These are phyloP conservation scores for Nicator chloris DNA, from an alignment of 2,113 vertebrate species.

Conservation along the genomic window DNA sequence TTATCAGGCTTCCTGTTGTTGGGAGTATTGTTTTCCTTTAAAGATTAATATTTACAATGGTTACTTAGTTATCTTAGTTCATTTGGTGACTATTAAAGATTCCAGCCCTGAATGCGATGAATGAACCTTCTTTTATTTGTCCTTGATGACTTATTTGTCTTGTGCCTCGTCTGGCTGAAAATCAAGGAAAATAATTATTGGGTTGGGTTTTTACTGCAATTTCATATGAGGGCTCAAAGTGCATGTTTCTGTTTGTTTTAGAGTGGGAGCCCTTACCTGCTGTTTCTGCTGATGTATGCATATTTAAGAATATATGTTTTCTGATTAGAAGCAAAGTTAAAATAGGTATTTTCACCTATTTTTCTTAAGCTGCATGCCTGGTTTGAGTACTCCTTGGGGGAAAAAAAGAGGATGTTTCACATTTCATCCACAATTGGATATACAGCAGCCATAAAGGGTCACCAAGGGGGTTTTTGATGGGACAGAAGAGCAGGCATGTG, in stretches of 20 bases:
- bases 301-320: not conserved
- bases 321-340: not conserved
- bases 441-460: not conserved
- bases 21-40: constrained; percentile 66
- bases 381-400: not conserved
- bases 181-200: constrained; percentile 64
- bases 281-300: constrained; percentile 5
- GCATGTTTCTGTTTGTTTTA: constrained; percentile 26
- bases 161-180: constrained; percentile 56
- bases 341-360: not conserved
- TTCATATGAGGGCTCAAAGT: constrained; percentile 46
- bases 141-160: constrained; percentile 65
- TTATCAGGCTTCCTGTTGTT: constrained; percentile 67
- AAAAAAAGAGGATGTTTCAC: not conserved
- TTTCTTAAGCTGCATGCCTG: not conserved
- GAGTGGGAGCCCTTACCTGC: not conserved
- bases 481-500: not conserved
- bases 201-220: constrained; percentile 60
- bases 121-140: constrained; percentile 67
- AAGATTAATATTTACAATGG: constrained; percentile 68
- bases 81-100: constrained; percentile 63
- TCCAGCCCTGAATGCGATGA: constrained; percentile 51
- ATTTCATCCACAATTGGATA: not conserved
- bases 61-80: constrained; percentile 68
- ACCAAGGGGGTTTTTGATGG: not conserved